Evolutionary conservation across 2,113 vertebrate species (phyloP).

Genomic region (Silurus meridionalis): DNA sequence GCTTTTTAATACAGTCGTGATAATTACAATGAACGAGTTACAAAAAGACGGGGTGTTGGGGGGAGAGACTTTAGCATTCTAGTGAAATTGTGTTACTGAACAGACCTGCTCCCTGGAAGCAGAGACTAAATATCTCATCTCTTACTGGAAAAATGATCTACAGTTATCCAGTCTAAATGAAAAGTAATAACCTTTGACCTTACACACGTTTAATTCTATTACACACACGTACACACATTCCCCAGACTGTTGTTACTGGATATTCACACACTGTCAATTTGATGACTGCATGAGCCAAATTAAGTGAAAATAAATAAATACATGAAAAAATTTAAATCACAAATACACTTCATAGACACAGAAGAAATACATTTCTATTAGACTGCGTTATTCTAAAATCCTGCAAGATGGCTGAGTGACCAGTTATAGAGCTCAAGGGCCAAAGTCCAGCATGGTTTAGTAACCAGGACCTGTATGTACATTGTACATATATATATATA

Average conservation of each 20-base stretch:
- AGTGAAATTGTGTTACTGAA: constrained; percentile 22
- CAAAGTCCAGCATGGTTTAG: background rate
- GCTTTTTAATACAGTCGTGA: constrained; percentile 69
- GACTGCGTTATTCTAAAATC: background rate
- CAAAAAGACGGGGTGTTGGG: constrained; percentile 51
- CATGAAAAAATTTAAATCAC: background rate
- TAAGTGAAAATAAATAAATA: background rate
- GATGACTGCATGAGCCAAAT: background rate
- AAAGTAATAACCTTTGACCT: background rate
- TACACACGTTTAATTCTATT: background rate
- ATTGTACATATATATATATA: too few relatives aligned
- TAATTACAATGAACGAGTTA: constrained; percentile 71
- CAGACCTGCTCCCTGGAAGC: background rate
- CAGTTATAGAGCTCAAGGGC: background rate
- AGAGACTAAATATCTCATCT: background rate
- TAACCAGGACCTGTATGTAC: background rate
- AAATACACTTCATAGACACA: background rate
- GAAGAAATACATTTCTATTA: background rate
- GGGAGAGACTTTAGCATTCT: constrained; percentile 7
- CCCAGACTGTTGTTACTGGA: background rate
- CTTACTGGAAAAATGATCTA: background rate
- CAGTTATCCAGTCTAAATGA: background rate
- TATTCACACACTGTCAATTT: background rate
- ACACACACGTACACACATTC: background rate
- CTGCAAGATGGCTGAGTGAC: background rate